phyloP scores from a whole-genome alignment of 2,888 invertebrate species.

The Strigamia crassipes region DNA sequence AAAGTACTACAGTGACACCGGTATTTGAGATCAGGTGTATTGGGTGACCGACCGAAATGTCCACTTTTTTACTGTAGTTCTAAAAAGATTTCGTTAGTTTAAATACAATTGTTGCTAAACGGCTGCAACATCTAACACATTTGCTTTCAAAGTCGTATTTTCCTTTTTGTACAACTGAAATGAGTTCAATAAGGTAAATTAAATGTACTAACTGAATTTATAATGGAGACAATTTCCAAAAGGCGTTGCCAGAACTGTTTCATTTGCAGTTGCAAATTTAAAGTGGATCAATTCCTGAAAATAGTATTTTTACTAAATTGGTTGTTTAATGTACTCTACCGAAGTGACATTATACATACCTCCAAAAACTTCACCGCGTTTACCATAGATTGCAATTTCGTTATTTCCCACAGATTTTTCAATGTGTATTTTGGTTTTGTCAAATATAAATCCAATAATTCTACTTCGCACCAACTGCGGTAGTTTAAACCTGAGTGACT shows the following conservation, averaged over 20 bases:
- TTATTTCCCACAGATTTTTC: background rate
- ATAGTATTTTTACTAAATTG: background rate
- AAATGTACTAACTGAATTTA: background rate
- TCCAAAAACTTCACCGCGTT: background rate
- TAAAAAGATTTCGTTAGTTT: too few relatives aligned
- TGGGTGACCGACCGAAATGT: too few relatives aligned
- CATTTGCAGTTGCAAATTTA: background rate
- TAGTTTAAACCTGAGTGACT: background rate
- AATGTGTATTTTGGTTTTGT: background rate
- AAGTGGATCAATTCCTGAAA: background rate
- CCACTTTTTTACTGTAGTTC: too few relatives aligned
- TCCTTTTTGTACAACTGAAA: background rate
- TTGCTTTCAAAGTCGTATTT: too few relatives aligned
- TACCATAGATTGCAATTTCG: background rate
- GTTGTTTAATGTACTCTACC: background rate
- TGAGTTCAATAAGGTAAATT: background rate
- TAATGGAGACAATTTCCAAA: background rate
- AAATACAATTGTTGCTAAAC: too few relatives aligned
- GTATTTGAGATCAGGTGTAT: too few relatives aligned
- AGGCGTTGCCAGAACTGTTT: background rate
- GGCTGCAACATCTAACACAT: too few relatives aligned
- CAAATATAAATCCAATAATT: background rate
- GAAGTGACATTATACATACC: background rate
- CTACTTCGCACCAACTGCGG: background rate
- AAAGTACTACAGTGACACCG: too few relatives aligned